Base-by-base conservation (phyloP, 2,797 vertebrate genomes). In the Lagocephalus sceleratus region DNA sequence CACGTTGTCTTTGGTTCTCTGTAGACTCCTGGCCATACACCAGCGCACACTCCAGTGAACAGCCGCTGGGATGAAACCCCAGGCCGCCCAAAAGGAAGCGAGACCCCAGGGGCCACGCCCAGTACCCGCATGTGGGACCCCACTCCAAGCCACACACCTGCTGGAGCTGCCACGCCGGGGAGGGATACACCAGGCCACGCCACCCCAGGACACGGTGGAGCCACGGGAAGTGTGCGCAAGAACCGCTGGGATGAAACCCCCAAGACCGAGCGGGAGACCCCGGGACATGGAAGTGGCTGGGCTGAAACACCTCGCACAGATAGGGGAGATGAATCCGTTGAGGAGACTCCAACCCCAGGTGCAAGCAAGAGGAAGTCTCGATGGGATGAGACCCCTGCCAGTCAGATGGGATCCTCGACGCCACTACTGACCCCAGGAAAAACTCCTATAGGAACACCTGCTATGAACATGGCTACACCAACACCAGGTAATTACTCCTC, bases 381-480 rank as follows among this genome's bases (percentile, higher is more conserved):
- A 15, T 99, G 97, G 97, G 97, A 99, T 69, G 94, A 98, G 79
- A 99, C 97, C 0, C 97, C 97, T 1, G 96, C 96, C 19, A 99
- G 97, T 81, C 96, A 99, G 75, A 97, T 99, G 94, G 97, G 97
- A n/a, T 94, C 95, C 39, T 98, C 95, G 57, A 99, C 97, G 20
- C 97, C 97, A 21, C 90, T 99, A 21, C 89, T 99, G 22, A 99
- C 97, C 0, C 97, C 97, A 25, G 97, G 97, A 60, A 99, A 98
- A 78, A 99, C 97, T 20, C 97, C 97, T 20, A 94, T 98, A 12
- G 97, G 96, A 55, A 99, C 97, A 2, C 97, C 97, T 51, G 97
- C 97, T 20, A 99, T 99, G 97, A 96, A 98, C 81, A 97, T 99
- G 96, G 95, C 97, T 43, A 99, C 97, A 0, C 97, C 97, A n/a